These are phyloP conservation scores for Caenorhabditis sp. DNA, from an alignment of 2,888 invertebrate genomes.

Conservation along the genomic window DNA sequence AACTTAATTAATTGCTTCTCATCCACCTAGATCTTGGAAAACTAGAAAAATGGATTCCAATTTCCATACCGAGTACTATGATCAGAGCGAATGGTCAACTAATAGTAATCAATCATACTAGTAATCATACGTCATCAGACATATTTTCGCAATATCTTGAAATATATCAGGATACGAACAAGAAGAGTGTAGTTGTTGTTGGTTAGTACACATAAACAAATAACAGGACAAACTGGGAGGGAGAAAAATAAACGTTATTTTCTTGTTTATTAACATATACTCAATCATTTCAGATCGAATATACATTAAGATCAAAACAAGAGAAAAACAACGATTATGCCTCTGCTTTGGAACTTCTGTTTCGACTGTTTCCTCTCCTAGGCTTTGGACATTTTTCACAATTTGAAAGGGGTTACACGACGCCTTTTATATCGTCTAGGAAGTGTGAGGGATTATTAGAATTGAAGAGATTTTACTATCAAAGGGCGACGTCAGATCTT, in stretches of 20 bases:
- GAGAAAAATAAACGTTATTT: background rate
- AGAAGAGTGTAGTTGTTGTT: background rate
- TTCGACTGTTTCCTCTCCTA: slow-evolving; percentile 43
- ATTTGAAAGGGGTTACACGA: background rate
- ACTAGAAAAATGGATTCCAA: too few species aligned
- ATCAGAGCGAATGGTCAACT: too few species aligned
- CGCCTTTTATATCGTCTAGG: background rate
- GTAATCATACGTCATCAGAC: background rate
- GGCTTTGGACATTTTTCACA: slow-evolving; percentile 20
- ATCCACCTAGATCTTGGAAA: too few species aligned
- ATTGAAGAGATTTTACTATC: background rate
- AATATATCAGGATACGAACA: background rate
- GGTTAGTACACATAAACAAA: background rate
- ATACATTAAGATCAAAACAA: background rate
- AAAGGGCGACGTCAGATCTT: background rate
- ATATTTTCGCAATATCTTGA: background rate
- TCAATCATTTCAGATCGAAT: background rate
- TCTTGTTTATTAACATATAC: background rate
- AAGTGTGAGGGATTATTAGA: background rate
- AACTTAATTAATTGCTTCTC: too few species aligned
- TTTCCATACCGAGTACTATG: too few species aligned
- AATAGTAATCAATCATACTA: background rate
- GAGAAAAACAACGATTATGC: slow-evolving; percentile 8
- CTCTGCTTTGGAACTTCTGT: slow-evolving; percentile 45
- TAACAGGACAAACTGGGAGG: background rate